Percentiles rank a stretch among this genome's conserved stretches.
Evolutionary conservation across 2,113 vertebrate genomes (phyloP).

Genomic region (Notothenia coriiceps): DNA sequence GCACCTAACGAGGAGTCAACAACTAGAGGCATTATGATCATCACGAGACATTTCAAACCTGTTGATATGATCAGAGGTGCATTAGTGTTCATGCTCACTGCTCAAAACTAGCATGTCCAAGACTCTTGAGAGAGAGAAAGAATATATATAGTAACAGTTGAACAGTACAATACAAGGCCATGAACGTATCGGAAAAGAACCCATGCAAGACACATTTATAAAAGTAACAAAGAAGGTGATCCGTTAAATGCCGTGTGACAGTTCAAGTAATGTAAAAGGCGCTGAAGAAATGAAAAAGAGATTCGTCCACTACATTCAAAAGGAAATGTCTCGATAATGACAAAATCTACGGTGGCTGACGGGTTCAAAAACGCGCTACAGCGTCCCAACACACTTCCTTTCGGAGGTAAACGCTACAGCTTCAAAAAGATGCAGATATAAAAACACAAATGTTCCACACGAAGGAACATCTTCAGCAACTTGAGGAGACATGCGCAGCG

Average conservation of each 20-base stretch:
- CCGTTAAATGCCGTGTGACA: conserved; percentile 54
- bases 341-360: too few relatives aligned
- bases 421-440: neutral
- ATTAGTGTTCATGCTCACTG: conserved; percentile 72
- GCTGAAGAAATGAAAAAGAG: conserved; percentile 43
- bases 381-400: too few relatives aligned
- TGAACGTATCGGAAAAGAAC: conserved; percentile 68
- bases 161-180: conserved; percentile 76
- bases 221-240: conserved; percentile 70
- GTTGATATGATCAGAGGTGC: conserved; percentile 67
- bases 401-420: too few relatives aligned
- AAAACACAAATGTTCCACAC: too few relatives aligned
- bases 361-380: too few relatives aligned
- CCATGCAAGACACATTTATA: conserved; percentile 74
- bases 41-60: conserved; percentile 61
- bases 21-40: conserved; percentile 61
- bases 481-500: too few relatives aligned
- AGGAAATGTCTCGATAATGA: conserved; percentile 59
- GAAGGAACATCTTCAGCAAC: too few relatives aligned
- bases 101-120: conserved; percentile 68
- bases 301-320: conserved; percentile 75
- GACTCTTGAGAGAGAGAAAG: conserved; percentile 62
- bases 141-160: conserved; percentile 69
- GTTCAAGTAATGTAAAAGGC: conserved; percentile 74
- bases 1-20: conserved; percentile 69